Base-by-base conservation (phyloP, 2,113 vertebrate species). In the Chionomys nivalis region DNA sequence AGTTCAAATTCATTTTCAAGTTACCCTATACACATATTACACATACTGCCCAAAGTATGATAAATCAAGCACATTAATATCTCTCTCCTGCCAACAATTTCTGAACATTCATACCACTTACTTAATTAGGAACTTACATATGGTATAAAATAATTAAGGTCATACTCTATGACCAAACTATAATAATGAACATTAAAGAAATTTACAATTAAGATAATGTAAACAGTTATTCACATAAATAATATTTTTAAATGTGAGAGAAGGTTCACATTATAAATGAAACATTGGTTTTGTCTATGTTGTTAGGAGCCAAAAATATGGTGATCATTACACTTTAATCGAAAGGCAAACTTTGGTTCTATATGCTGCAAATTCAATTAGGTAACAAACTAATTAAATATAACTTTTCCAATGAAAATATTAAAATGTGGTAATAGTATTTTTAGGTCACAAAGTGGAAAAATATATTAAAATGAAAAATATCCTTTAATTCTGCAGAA, bases 391-490 rank as follows among this genome's bases (percentile, higher is more conserved):
- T 52, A 75, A 81, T 31, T 31, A 90, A 93, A 70, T 72, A 14
- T 23, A 65, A 66, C 23, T 82, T 73, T 88, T 9, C 14, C n/a
- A 63, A 33, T 28, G 31, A 90, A 95, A 82, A 66, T 61, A 49
- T 39, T 78, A 70, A 94, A 82, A 78, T 68, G 72, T 61, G 11
- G 3, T 72, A 24, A 65, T 28, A 52, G 21, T 13, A 44, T 86
- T 93, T 73, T 87, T 87, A 89, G 82, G 42, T 49, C 47, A 79
- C 1, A 66, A 87, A 87, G 82, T 72, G 13, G 5, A 33, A 82
- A 93, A 95, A 76, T 86, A 72, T n/a, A 23, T 7, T 70, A 7
- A n/a, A 52, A 95, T 93, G 55, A 88, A 78, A 52, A 73, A 90
- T 52, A 70, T 78, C 21, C 76, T 88, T 90, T 12, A 61, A 28